A percentile compares a stretch with the other conserved stretches of the same genome.
phyloP scores from a whole-genome alignment of 2,113 vertebrate species.

The Rhegmatorhina hoffmannsi region DNA sequence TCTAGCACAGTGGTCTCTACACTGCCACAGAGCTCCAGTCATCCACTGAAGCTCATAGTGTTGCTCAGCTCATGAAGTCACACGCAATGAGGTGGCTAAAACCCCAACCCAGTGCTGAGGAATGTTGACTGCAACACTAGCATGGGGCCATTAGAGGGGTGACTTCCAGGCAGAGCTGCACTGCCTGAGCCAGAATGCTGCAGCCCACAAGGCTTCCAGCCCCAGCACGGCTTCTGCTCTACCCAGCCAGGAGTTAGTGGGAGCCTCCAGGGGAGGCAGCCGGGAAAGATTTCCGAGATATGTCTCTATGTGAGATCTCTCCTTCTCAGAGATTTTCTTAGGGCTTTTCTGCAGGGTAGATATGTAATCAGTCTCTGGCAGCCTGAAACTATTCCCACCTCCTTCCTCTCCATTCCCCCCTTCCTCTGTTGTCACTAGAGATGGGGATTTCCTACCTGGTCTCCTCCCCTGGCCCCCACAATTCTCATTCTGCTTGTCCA shows the following conservation, averaged over 20 bases:
- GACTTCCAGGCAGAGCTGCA: background rate
- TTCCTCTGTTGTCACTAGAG: background rate
- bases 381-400: background rate
- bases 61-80: accelerated
- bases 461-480: background rate
- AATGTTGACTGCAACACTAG: accelerated
- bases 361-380: background rate
- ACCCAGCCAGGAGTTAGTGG: background rate
- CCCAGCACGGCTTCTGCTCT: accelerated
- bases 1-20: accelerated
- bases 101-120: background rate
- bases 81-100: background rate
- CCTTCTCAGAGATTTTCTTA: background rate
- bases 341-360: background rate
- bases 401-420: background rate
- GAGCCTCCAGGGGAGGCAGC: background rate
- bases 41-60: background rate
- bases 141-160: background rate
- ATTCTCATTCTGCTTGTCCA: background rate
- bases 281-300: background rate
- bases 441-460: background rate
- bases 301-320: background rate
- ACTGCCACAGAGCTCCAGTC: background rate
- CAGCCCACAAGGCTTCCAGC: background rate
- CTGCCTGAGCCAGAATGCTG: background rate